phyloP scores from a whole-genome alignment of 2,113 vertebrate genomes.

The Tragulus kanchil region DNA sequence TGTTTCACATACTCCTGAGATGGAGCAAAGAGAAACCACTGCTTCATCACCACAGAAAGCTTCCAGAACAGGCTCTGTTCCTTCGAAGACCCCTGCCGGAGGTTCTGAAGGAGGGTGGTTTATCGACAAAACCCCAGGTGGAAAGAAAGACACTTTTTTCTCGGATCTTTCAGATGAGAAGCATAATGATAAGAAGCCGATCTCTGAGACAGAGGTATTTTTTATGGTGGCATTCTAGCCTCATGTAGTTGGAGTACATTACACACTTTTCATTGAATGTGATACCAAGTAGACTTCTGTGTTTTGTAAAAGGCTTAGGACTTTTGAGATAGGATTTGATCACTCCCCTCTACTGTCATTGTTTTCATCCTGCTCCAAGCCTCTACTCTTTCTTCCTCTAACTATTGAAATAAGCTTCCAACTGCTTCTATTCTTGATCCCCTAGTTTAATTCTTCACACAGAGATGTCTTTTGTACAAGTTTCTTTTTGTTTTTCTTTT shows the following conservation, averaged over 20 bases:
- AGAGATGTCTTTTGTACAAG: not conserved
- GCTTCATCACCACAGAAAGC: not conserved
- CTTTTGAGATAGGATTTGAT: not conserved
- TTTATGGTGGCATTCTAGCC: not conserved
- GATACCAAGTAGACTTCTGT: not conserved
- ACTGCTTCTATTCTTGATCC: not conserved
- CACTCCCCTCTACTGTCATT: not conserved
- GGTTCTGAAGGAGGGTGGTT: constrained; percentile 91
- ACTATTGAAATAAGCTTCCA: not conserved
- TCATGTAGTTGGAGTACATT: not conserved
- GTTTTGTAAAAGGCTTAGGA: not conserved
- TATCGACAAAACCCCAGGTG: constrained; percentile 89
- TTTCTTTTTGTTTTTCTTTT: no score
- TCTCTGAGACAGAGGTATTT: constrained; percentile 84
- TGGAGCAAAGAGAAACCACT: constrained; percentile 63
- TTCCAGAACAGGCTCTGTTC: not conserved
- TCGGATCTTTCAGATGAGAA: constrained; percentile 91
- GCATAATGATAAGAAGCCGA: constrained; percentile 71
- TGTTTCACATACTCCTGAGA: constrained; percentile 76
- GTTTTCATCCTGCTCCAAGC: not conserved
- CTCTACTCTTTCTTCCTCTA: not conserved
- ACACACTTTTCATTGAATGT: not conserved
- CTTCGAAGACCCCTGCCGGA: constrained; percentile 5
- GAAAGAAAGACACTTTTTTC: constrained; percentile 84
- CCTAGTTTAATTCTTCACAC: not conserved